These are phyloP conservation scores for Ephestia elutella DNA, from an alignment of 1,140 invertebrate genomes.

Conservation along the genomic window DNA sequence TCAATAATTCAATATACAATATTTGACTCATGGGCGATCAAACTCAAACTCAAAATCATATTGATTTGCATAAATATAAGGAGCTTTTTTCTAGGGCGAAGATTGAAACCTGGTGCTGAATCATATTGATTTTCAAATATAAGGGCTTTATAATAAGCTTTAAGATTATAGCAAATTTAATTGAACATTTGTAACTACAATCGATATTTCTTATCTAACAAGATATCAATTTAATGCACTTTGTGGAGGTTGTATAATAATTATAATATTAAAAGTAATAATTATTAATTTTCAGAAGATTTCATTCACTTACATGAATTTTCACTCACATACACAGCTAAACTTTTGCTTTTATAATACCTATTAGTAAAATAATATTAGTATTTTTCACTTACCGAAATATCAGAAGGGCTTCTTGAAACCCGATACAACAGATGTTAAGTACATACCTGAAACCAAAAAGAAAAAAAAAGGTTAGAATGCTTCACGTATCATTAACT, in stretches of 20 bases:
- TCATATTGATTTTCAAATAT: not conserved
- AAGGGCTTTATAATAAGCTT: not conserved
- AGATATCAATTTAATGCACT: no score
- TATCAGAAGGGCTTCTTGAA: not conserved
- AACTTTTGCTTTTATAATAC: no score
- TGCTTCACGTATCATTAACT: not conserved
- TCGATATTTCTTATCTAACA: no score
- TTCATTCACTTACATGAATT: no score
- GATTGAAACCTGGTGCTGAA: not conserved
- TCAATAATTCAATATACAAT: not conserved
- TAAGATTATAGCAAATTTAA: not conserved
- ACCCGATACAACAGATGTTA: conserved; percentile 1
- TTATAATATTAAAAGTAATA: no score
- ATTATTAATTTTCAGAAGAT: no score
- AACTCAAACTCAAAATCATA: not conserved
- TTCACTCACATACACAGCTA: no score
- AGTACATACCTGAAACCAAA: not conserved
- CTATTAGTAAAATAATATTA: no score
- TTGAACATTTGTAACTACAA: no score
- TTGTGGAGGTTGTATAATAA: no score
- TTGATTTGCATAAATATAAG: not conserved
- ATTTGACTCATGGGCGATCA: not conserved
- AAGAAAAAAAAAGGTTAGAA: not conserved
- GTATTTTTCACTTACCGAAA: not conserved
- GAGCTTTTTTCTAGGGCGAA: no score